These are phyloP conservation scores for Ictidomys tridecemlineatus DNA, from an alignment of 2,113 vertebrate species.

Conservation along the genomic window DNA sequence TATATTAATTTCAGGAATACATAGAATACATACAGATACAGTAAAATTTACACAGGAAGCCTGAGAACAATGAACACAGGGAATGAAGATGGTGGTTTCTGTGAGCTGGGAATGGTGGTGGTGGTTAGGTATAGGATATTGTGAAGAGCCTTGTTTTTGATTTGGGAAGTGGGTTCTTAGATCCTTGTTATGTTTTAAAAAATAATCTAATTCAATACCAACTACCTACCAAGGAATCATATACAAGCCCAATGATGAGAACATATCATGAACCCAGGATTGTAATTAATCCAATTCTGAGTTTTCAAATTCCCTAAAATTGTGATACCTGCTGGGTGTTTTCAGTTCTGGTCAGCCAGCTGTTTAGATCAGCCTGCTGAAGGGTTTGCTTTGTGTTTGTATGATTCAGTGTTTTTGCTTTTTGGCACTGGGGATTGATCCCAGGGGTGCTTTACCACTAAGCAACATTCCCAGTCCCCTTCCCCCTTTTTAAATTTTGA, in stretches of 20 bases:
- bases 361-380: not conserved
- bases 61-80: not conserved
- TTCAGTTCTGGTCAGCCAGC: not conserved
- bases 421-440: too few species aligned
- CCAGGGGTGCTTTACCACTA: too few species aligned
- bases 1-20: not conserved
- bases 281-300: not conserved
- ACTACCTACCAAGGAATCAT: not conserved
- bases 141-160: not conserved
- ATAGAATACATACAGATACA: not conserved
- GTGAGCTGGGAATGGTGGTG: not conserved
- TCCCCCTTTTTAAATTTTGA: too few species aligned
- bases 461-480: too few species aligned
- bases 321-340: not conserved
- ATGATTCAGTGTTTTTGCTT: not conserved
- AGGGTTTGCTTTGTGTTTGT: not conserved
- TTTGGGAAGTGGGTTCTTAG: not conserved
- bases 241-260: not conserved
- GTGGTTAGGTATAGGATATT: not conserved
- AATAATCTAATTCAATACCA: not conserved
- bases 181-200: not conserved
- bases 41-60: not conserved
- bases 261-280: not conserved
- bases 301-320: not conserved
- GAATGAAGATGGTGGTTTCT: not conserved